These are phyloP conservation scores for Malthinus flaveolus DNA, from an alignment of 2,888 invertebrate species.

Conservation along the genomic window DNA sequence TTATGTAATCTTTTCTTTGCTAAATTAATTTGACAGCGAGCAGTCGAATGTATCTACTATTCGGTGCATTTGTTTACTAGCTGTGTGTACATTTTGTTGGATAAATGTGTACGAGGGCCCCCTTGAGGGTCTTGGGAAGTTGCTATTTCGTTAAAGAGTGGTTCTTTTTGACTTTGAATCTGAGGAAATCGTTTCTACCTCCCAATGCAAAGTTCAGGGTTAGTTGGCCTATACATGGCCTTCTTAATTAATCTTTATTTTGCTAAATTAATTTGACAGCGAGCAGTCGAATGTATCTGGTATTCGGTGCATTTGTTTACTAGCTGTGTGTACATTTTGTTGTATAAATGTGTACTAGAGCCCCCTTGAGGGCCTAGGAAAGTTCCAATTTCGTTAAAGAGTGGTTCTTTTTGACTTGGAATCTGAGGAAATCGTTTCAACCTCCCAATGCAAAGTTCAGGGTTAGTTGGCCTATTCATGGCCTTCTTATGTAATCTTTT, in stretches of 20 bases:
- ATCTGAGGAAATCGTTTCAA: neutral
- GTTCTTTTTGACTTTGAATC: too few species aligned
- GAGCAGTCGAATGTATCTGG: too few species aligned
- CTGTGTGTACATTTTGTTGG: neutral
- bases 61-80: neutral
- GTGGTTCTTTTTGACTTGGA: neutral
- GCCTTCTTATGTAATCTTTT: neutral
- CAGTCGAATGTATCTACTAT: neutral
- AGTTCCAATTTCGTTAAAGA: too few species aligned
- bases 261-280: too few species aligned
- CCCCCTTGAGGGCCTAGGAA: neutral
- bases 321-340: neutral
- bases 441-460: neutral
- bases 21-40: neutral
- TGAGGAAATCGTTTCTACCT: too few species aligned
- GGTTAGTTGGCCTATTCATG: neutral
- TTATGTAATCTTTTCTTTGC: neutral
- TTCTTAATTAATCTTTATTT: too few species aligned
- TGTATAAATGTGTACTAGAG: neutral
- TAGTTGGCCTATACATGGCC: too few species aligned
- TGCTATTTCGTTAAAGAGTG: too few species aligned
- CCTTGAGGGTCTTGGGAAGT: neutral
- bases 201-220: too few species aligned
- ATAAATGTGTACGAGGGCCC: neutral
- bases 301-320: too few species aligned